phyloP scores from a whole-genome alignment of 2,797 vertebrate species.

The Xiphophorus birchmanni region DNA sequence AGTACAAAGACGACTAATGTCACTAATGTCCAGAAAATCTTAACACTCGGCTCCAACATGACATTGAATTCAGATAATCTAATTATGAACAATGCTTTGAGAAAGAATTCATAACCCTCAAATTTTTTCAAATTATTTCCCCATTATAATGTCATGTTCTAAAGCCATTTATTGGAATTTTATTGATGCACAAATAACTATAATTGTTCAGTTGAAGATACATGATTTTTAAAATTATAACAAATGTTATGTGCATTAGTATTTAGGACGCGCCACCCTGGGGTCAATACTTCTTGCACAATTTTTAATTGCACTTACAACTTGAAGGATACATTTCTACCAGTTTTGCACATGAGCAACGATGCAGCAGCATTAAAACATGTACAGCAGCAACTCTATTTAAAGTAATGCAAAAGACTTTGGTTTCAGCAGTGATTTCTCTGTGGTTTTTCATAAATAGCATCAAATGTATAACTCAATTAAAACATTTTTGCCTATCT shows the following conservation, averaged over 20 bases:
- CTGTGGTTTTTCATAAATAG: too few species aligned
- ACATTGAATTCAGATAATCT: conserved; percentile 54
- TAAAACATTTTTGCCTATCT: too few species aligned
- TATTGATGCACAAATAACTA: not conserved
- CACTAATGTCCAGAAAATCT: conserved; percentile 45
- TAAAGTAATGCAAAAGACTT: too few species aligned
- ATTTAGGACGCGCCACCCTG: not conserved
- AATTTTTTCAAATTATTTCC: not conserved
- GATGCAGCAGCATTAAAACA: too few species aligned
- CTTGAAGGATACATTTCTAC: not conserved
- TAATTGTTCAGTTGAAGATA: not conserved
- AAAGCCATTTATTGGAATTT: not conserved
- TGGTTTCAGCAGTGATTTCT: too few species aligned
- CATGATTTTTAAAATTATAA: not conserved
- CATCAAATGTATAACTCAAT: too few species aligned
- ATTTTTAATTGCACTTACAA: not conserved
- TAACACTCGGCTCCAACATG: conserved; percentile 49
- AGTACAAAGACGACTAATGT: conserved; percentile 51
- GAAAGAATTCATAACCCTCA: not conserved
- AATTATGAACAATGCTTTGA: conserved; percentile 34
- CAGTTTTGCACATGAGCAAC: not conserved
- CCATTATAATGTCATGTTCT: not conserved
- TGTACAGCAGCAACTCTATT: too few species aligned
- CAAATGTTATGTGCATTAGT: not conserved
- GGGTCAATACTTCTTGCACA: not conserved